These are phyloP conservation scores for Crossocerus cetratus DNA, from an alignment of 2,888 invertebrate species.

Conservation along the genomic window DNA sequence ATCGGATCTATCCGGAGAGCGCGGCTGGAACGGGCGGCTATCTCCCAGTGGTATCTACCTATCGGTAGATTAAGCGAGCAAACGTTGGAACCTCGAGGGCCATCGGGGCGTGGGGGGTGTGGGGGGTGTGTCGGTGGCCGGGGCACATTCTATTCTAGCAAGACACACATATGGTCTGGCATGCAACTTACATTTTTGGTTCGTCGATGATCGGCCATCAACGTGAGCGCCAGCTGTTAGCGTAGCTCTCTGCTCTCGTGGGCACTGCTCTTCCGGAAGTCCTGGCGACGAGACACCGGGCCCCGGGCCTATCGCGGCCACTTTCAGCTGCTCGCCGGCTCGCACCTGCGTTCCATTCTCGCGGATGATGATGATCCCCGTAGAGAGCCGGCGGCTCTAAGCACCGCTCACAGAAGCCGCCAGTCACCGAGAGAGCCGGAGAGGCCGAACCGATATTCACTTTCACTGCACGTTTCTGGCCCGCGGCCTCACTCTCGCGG, in stretches of 20 bases:
- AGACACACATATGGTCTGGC: neutral
- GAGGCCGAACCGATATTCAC: slow-evolving; percentile 43
- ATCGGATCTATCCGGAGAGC: no score
- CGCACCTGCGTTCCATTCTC: slow-evolving; percentile 51
- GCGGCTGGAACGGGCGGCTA: neutral
- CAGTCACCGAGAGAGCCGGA: slow-evolving; percentile 22
- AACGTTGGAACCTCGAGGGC: neutral
- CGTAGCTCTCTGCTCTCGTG: slow-evolving; percentile 38
- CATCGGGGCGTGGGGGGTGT: neutral
- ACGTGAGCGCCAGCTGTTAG: slow-evolving; percentile 62
- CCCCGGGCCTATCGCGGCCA: slow-evolving; percentile 23
- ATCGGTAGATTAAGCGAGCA: neutral
- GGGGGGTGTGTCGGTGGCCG: neutral
- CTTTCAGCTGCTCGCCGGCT: slow-evolving; percentile 51
- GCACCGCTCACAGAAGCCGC: slow-evolving; percentile 11
- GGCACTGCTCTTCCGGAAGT: slow-evolving; percentile 41
- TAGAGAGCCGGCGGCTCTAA: slow-evolving; percentile 19
- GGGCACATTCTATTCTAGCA: neutral
- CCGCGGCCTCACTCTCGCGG: slow-evolving; percentile 11
- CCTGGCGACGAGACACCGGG: slow-evolving; percentile 37
- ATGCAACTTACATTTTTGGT: slow-evolving; percentile 74
- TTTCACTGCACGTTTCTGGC: slow-evolving; percentile 23
- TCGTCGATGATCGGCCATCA: slow-evolving; percentile 76
- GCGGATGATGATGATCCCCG: slow-evolving; percentile 29
- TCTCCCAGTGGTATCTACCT: no score